phyloP scores from a whole-genome alignment of 2,888 invertebrate genomes.

The Drosophila meridionalis region DNA sequence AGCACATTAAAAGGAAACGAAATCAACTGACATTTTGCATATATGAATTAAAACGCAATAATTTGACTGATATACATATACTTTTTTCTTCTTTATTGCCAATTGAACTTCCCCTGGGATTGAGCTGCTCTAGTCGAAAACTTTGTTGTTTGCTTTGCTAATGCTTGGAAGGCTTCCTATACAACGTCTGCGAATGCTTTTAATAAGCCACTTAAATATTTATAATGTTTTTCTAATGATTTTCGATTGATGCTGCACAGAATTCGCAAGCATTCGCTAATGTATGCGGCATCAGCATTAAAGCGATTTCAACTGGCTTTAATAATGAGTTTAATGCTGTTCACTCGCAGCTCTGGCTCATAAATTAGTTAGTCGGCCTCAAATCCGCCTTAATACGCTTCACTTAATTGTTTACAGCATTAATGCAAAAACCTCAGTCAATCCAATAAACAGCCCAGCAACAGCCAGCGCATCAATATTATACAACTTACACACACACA shows the following conservation, averaged over 20 bases:
- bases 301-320: background rate
- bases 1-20: slow-evolving; percentile 65
- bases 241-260: slow-evolving; percentile 31
- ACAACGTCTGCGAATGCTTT: slow-evolving; percentile 57
- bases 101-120: slow-evolving; percentile 43
- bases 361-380: slow-evolving; percentile 73
- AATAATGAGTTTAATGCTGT: slow-evolving; percentile 28
- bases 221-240: slow-evolving; percentile 75
- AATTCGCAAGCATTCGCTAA: background rate
- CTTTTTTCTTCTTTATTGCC: slow-evolving; percentile 22
- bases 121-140: slow-evolving; percentile 15
- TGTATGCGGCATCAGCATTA: background rate
- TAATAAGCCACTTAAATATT: slow-evolving; percentile 83
- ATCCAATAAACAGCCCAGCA: slow-evolving; percentile 72
- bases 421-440: slow-evolving; percentile 77
- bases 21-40: slow-evolving; percentile 69
- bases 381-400: slow-evolving; percentile 80
- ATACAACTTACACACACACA: slow-evolving; percentile 27
- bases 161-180: slow-evolving; percentile 54
- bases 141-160: slow-evolving; percentile 64
- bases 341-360: slow-evolving; percentile 19
- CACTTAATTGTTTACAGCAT: slow-evolving; percentile 82
- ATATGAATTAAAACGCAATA: slow-evolving; percentile 82
- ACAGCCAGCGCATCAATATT: slow-evolving; percentile 63
- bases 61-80: slow-evolving; percentile 59